Conservation (phyloP, 2,888 invertebrate species). For the Hirtodrosophila duncani region DNA sequence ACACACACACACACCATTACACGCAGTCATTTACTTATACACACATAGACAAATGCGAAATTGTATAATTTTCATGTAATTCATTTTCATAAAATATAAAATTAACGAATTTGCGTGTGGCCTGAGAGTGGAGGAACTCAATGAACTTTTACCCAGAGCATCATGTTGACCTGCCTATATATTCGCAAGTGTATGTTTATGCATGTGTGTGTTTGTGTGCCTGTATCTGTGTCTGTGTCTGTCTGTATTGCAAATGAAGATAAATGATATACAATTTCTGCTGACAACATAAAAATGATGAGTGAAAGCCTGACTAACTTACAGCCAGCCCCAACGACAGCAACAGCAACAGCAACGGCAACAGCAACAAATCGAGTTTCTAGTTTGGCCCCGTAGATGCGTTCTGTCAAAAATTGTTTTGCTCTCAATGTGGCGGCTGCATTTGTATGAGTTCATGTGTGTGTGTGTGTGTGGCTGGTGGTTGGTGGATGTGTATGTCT, state of each 20-base stretch:
- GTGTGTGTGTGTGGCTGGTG: slow-evolving; percentile 4
- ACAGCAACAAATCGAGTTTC: neutral
- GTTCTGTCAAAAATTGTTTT: slow-evolving; percentile 41
- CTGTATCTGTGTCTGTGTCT: slow-evolving; percentile 20
- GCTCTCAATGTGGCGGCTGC: slow-evolving; percentile 43
- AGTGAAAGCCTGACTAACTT: slow-evolving; percentile 37
- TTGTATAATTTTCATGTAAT: slow-evolving; percentile 47
- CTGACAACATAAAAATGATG: slow-evolving; percentile 60
- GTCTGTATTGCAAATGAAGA: slow-evolving; percentile 54
- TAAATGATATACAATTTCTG: slow-evolving; percentile 64
- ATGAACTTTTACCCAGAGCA: slow-evolving; percentile 4
- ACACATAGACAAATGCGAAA: slow-evolving; percentile 22
- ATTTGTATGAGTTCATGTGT: neutral
- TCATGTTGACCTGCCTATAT: neutral
- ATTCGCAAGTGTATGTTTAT: too few relatives aligned
- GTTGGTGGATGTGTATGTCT: slow-evolving; percentile 3
- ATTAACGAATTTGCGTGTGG: slow-evolving; percentile 50
- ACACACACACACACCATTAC: slow-evolving; percentile 4
- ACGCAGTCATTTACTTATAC: neutral
- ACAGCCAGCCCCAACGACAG: neutral
- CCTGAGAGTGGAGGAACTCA: neutral
- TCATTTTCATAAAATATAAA: slow-evolving; percentile 53
- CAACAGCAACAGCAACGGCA: neutral
- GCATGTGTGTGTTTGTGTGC: slow-evolving; percentile 1
- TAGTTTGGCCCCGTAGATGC: slow-evolving; percentile 5